Conservation (phyloP, 2,797 vertebrate species). For the Pipistrellus nathusii region DNA sequence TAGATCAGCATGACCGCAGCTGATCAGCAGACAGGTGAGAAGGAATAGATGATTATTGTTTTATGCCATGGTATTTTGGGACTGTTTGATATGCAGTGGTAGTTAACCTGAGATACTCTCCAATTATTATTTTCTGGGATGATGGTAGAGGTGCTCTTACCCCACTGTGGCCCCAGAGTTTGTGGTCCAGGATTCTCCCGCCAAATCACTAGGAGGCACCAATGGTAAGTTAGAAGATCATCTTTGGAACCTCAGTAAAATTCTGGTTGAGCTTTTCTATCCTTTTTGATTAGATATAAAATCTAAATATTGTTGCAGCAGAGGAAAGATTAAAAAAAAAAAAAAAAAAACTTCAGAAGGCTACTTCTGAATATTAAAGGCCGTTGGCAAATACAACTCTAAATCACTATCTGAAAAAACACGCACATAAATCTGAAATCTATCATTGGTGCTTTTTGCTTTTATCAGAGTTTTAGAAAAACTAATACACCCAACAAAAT, state of each 20-base stretch:
- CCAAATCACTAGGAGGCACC: background rate
- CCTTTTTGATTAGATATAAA: conserved; percentile 24
- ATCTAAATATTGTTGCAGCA: conserved; percentile 34
- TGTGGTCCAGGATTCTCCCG: background rate
- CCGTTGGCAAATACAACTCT: conserved; percentile 49
- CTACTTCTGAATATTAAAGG: conserved; percentile 23
- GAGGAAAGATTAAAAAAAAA: conserved; percentile 44
- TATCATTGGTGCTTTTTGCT: conserved; percentile 65
- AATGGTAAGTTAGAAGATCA: background rate
- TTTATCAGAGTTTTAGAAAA: conserved; percentile 67
- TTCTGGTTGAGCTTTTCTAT: conserved; percentile 13
- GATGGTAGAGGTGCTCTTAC: background rate
- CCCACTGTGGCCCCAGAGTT: background rate
- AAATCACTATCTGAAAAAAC: conserved; percentile 49
- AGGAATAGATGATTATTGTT: background rate
- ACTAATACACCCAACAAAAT: conserved; percentile 47
- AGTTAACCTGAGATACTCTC: background rate
- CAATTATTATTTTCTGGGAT: background rate
- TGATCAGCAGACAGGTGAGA: background rate
- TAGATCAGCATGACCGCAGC: background rate
- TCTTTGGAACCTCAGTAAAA: background rate
- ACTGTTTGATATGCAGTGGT: background rate
- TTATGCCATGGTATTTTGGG: background rate
- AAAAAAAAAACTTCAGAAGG: background rate
- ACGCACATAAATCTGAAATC: conserved; percentile 1